Conservation (phyloP, 2,797 vertebrate genomes). For the Sebastes nivosus region DNA sequence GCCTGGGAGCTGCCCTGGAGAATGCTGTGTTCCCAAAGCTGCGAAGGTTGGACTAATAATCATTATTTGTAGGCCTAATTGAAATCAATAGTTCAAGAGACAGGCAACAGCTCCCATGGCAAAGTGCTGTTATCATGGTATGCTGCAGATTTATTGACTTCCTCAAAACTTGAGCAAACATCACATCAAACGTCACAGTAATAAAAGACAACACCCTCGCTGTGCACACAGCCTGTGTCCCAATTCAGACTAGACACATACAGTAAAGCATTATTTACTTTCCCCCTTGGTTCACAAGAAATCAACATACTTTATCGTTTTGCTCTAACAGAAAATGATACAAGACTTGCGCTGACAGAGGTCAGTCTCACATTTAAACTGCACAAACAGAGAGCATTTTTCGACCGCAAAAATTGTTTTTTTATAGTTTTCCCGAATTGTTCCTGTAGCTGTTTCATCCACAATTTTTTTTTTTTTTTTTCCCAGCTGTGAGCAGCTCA, state of each 20-base stretch:
- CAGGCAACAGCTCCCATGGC: background rate
- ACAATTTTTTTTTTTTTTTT: background rate
- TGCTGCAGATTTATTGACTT: slow-evolving; percentile 28
- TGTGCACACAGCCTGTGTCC: background rate
- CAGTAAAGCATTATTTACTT: background rate
- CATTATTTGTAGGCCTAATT: background rate
- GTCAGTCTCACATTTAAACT: background rate
- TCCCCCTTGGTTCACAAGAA: background rate
- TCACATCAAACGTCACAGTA: background rate
- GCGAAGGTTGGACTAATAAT: background rate
- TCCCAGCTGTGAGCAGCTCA: background rate
- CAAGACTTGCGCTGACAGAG: background rate
- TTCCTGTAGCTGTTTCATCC: background rate
- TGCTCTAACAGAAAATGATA: background rate
- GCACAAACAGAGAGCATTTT: background rate
- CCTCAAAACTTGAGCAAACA: slow-evolving; percentile 27
- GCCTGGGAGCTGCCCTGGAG: too few relatives aligned
- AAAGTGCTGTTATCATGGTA: background rate
- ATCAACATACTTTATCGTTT: background rate
- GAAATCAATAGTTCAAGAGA: background rate
- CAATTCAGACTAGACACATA: background rate
- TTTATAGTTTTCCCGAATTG: background rate
- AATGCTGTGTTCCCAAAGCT: accelerated
- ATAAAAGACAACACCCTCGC: background rate
- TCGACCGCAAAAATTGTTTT: accelerated